Evolutionary conservation across 2,888 invertebrate genomes (phyloP), one percentile per base, ranked within the genome.

Genomic region (Callimorpha dominula): DNA sequence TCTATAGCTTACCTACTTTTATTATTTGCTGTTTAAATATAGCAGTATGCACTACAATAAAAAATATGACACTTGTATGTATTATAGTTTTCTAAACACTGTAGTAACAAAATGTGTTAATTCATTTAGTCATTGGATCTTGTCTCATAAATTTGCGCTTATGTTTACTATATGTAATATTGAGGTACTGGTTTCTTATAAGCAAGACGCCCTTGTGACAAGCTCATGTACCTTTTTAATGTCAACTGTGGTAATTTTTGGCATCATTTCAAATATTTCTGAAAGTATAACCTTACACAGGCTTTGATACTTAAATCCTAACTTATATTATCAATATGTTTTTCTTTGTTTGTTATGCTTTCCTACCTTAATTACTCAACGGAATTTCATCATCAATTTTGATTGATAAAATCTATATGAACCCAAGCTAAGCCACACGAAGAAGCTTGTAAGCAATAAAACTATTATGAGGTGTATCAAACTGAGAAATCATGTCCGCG

Each of bases 401-500:
- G 8, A 6, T n/a, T n/a, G 8, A 52, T 17, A 6, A 2, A 31
- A 31, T 31, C 31, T 31, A 17, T 6, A 52, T n/a, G 0, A 52
- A 17, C 8, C 8, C 52, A 52, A 17, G 31, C 31, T 7, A 17
- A 67, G 40, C n/a, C 50, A 66, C 50, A 50, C 17, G 15, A 2
- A 54, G 17, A 11, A n/a, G 11, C 9, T 11, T 54, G 12, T 14
- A 15, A 54, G 54, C n/a, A 31, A 65, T 65, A 67, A 54, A 57
- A 67, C 43, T 57, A 52, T 67, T 54, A 67, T 49, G 14, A 67
- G 43, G n/a, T 46, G 20, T 60, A 20, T 57, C 12, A 68, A 20
- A 46, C 0, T 42, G 3, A 20, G 0, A 5, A 52, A 54, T 7
- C 66, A 52, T 52, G 42, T n/a, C 43, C 14, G 50, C n/a, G 12